These are phyloP conservation scores for Champsocephalus esox DNA, from an alignment of 2,797 vertebrate species.

Conservation along the genomic window DNA sequence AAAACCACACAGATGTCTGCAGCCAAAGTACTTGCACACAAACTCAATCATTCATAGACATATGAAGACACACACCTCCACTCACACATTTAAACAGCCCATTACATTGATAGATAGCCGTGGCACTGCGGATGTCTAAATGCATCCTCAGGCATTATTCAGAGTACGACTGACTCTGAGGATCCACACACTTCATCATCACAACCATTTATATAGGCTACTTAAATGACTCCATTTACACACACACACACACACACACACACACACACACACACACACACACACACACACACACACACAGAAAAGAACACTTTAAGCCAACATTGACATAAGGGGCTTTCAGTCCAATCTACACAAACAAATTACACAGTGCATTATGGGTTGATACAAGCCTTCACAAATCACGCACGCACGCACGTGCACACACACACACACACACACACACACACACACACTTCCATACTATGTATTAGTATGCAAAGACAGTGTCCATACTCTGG, in stretches of 20 bases:
- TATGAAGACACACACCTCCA: slow-evolving; percentile 17
- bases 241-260: background rate
- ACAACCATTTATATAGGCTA: slow-evolving; percentile 33
- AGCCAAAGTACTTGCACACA: background rate
- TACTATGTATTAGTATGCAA: background rate
- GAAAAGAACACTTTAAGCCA: background rate
- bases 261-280: background rate
- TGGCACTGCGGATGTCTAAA: slow-evolving; percentile 54
- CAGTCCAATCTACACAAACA: background rate
- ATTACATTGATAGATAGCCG: slow-evolving; percentile 63
- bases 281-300: background rate
- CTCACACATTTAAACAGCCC: slow-evolving; percentile 54
- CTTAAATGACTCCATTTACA: slow-evolving; percentile 41
- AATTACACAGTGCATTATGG: background rate
- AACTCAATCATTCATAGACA: background rate
- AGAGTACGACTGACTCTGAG: slow-evolving; percentile 52
- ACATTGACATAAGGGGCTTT: background rate
- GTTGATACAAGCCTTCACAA: background rate
- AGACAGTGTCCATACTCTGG: background rate
- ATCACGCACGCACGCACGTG: background rate
- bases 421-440: background rate
- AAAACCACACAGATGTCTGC: slow-evolving; percentile 1
- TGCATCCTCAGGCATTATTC: slow-evolving; percentile 66
- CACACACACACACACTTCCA: background rate
- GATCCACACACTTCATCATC: slow-evolving; percentile 64